Base-by-base conservation (phyloP, 2,888 invertebrate genomes). In the Drosophila affinis region DNA sequence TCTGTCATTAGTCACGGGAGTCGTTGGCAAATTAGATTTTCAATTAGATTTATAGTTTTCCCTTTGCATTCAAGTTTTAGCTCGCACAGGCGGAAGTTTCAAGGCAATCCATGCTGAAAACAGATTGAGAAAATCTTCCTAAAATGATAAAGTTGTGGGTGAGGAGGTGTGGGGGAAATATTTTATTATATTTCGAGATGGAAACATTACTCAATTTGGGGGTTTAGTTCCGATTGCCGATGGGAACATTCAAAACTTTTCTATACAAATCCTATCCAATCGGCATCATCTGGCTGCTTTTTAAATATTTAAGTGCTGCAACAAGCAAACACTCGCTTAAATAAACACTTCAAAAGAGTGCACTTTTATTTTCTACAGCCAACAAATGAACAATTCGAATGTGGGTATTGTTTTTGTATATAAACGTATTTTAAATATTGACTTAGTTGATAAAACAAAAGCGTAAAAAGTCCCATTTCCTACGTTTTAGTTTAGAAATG, bases 1-100 rank as follows among this genome's bases (percentile, higher is more conserved):
- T 9, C 34, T 27, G 4, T 3, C 47, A 10, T 68, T 18, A 34
- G 51, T 32, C 18, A 24, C 46, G 46, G 10, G 34, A 12, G 12
- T n/a, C 44, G 24, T 56, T 63, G 74, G 55, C 56, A 75, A 85
- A 88, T 86, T 86, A 86, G 83, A 77, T 85, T 88, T 82, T 71
- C 73, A 72, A 86, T 79, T 85, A 86, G 83, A 82, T 82, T 79
- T 86, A 82, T 79, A 76, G 81, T 85, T 76, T 62, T 65, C 61
- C 63, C 63, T 12, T 48, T 46, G 58, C 65, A 78, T 72, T 79
- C 47, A 85, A 65, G 48, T 82, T 73, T 70, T n/a, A 54, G 75
- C 9, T 55, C 53, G 54, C 77, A 72, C 77, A 69, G 62, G 76
- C 61, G 63, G 18, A 34, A 21, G 4, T 17, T 62, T 14, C 61